Evolutionary conservation across 2,888 invertebrate genomes (phyloP).

Genomic region (Malacosoma neustria): DNA sequence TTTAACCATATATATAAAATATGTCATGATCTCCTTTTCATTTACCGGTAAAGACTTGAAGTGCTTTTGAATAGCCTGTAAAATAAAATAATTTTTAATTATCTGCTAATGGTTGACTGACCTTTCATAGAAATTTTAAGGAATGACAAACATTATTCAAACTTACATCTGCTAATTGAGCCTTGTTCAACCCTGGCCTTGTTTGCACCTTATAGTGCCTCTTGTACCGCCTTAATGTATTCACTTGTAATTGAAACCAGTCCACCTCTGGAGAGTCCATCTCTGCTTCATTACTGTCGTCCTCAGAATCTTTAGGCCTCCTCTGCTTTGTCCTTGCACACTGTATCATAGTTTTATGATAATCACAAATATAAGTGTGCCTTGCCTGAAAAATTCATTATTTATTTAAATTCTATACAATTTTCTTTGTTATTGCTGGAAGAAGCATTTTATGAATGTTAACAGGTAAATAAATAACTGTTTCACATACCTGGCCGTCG

Average conservation of each 20-base stretch:
- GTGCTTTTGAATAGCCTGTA: constrained; percentile 94
- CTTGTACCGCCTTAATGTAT: constrained; percentile 95
- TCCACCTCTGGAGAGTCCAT: constrained; percentile 94
- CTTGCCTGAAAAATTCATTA: constrained; percentile 78
- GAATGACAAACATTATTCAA: not conserved
- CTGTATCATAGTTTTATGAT: constrained; percentile 96
- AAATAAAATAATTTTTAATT: constrained; percentile 8
- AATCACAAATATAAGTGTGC: constrained; percentile 97
- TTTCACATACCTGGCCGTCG: constrained; percentile 74
- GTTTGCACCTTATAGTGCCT: constrained; percentile 94
- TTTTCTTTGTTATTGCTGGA: constrained; percentile 2
- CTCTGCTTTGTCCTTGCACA: constrained; percentile 92
- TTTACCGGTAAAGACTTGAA: constrained; percentile 95
- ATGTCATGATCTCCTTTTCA: constrained; percentile 95
- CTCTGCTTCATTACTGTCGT: constrained; percentile 95
- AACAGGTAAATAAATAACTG: constrained; percentile 3
- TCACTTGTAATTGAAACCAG: constrained; percentile 93
- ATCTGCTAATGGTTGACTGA: not conserved
- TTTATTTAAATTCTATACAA: constrained; percentile 9
- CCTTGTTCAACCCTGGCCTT: constrained; percentile 93
- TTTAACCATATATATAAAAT: constrained; percentile 97
- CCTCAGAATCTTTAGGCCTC: constrained; percentile 93
- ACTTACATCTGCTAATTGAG: constrained; percentile 95
- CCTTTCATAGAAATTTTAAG: not conserved
- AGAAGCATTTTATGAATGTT: constrained; percentile 10